These are phyloP conservation scores for Leptonema lineaticorne DNA, from an alignment of 1,140 invertebrate genomes.

Conservation along the genomic window DNA sequence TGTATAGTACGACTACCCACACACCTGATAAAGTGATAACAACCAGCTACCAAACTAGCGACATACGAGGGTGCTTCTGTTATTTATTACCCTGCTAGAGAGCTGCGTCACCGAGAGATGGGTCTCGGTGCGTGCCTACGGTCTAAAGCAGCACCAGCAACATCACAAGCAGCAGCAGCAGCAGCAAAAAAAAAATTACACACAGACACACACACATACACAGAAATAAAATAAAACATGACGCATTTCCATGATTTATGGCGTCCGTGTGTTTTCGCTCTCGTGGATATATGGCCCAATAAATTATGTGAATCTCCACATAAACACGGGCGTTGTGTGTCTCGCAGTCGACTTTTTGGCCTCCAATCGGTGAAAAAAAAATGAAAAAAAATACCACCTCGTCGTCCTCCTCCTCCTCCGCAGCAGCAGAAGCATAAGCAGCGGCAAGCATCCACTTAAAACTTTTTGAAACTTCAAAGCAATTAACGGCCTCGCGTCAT, in stretches of 20 bases:
- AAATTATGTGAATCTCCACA: slow-evolving; percentile 22
- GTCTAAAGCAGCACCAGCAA: not conserved
- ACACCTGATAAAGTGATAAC: slow-evolving; percentile 25
- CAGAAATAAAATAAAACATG: slow-evolving; percentile 24
- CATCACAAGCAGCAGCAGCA: too few relatives aligned
- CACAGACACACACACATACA: too few relatives aligned
- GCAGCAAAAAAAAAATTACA: slow-evolving; percentile 17
- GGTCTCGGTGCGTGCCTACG: not conserved
- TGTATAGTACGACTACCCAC: not conserved
- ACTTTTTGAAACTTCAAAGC: slow-evolving; percentile 15
- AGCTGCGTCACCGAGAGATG: slow-evolving; percentile 6
- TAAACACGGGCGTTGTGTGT: not conserved
- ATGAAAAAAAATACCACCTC: not conserved
- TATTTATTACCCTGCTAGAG: slow-evolving; percentile 13
- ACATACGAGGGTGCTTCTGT: slow-evolving; percentile 2
- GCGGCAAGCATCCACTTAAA: not conserved
- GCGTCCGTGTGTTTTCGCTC: slow-evolving; percentile 28
- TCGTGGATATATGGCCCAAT: slow-evolving; percentile 24
- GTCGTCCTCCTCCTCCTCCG: too few relatives aligned
- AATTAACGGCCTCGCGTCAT: slow-evolving; percentile 21
- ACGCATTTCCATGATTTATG: slow-evolving; percentile 24
- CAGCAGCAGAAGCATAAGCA: too few relatives aligned
- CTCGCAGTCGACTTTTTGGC: not conserved
- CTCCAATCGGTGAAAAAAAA: not conserved
- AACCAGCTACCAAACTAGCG: slow-evolving; percentile 8